Base-by-base conservation (phyloP, 2,797 vertebrate genomes). In the Falco novaeseelandiae region DNA sequence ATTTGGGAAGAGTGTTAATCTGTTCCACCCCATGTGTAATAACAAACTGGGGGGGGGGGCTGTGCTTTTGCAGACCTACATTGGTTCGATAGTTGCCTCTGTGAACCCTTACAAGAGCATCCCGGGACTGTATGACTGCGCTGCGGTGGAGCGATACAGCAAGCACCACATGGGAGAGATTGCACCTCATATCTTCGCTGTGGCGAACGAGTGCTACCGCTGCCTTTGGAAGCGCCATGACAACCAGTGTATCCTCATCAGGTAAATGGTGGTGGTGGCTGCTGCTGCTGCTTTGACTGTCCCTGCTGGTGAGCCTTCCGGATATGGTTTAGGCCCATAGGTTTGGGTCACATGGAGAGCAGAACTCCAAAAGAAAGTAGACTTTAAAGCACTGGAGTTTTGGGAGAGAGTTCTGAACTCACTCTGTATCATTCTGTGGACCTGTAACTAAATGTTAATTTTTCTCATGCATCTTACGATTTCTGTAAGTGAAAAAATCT, bases 181-280 rank as follows among this genome's bases (percentile, higher is more conserved):
- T 3, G 90, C 99, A 0, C 99, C 99, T 10, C 99, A 99, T 95
- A 99, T 99, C 98, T 99, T 99, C 15, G 99, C 99, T 38, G 84
- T 99, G 7, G 99, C 99, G 29, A 99, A 99, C 6, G 99, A 99
- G 97, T 99, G 99, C 96, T 99, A 99, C 98, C 99, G 99, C 91
- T 99, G 99, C 16, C 98, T 99, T 79, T 99, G 99, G 99, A 99
- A 98, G 95, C 98, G 98, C 89, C 98, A 97, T 5, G 99, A 99
- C 97, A 99, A 98, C 98, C 99, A 99, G 95, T 99, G 99, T 46
- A 98, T 99, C 95, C 99, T 99, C 70, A 99, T 99, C 98, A 99
- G 99, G 99, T 99, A 96, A 97, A 84, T 14, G 14, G 29, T 21
- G 17, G 42, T 18, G 20, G 3, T 7, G 18, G 4, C 18, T 4